Evolutionary conservation across 2,113 vertebrate species (phyloP).

Genomic region (Perccottus glenii): DNA sequence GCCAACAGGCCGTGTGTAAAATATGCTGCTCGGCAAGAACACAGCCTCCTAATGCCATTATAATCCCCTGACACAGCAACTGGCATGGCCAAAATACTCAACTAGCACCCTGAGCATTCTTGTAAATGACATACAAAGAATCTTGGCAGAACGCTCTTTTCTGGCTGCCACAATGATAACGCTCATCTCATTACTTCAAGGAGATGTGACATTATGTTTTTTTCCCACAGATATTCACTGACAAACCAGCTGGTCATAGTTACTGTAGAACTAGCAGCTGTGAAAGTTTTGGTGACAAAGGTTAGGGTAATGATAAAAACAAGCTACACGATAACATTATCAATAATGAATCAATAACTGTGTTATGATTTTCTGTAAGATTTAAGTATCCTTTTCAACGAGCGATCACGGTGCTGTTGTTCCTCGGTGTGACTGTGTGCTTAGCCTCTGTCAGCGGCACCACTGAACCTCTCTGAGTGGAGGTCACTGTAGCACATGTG

Average conservation of each 20-base stretch:
- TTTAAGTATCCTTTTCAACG: constrained; percentile 33
- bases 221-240: constrained; percentile 73
- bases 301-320: no score
- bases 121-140: constrained; percentile 39
- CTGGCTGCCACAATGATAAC: constrained; percentile 42
- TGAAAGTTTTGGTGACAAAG: neutral
- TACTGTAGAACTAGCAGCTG: constrained; percentile 60
- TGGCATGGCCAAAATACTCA: constrained; percentile 68
- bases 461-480: constrained; percentile 69
- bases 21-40: constrained; percentile 74
- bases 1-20: constrained; percentile 72
- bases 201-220: constrained; percentile 23
- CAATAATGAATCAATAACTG: no score
- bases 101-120: constrained; percentile 44
- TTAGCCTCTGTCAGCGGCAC: constrained; percentile 75
- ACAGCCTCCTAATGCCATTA: constrained; percentile 68
- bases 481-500: constrained; percentile 71
- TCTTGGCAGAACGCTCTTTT: constrained; percentile 34
- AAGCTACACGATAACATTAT: no score
- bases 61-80: constrained; percentile 78
- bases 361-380: neutral
- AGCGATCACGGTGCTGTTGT: constrained; percentile 44
- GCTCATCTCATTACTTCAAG: constrained; percentile 48
- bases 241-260: constrained; percentile 59
- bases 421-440: constrained; percentile 69